Conservation (phyloP, 2,888 invertebrate species). For the Polietes domitor region DNA sequence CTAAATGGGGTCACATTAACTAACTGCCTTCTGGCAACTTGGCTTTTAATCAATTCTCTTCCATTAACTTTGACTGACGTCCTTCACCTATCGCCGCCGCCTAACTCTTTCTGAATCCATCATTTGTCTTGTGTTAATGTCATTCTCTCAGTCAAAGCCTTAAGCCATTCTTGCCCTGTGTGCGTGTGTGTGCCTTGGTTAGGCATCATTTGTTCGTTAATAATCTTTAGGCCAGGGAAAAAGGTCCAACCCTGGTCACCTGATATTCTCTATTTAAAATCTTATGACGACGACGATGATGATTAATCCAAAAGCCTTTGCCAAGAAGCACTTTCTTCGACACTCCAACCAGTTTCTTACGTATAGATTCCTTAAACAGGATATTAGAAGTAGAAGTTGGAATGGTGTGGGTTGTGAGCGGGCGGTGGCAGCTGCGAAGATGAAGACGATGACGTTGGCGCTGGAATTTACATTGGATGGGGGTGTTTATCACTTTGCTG, state of each 20-base stretch:
- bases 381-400: not conserved
- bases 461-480: slow-evolving; percentile 27
- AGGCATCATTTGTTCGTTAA: slow-evolving; percentile 56
- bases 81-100: not conserved
- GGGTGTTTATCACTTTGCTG: slow-evolving; percentile 80
- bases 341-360: not conserved
- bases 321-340: not conserved
- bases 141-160: not conserved
- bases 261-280: slow-evolving; percentile 9
- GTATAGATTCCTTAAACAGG: slow-evolving; percentile 6
- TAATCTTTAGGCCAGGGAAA: slow-evolving; percentile 71
- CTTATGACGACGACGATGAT: not conserved
- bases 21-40: not conserved
- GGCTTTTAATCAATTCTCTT: not conserved
- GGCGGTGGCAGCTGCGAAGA: not conserved
- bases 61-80: not conserved
- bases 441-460: slow-evolving; percentile 31
- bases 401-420: not conserved
- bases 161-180: not conserved
- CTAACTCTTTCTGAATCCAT: slow-evolving; percentile 2
- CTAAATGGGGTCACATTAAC: not conserved
- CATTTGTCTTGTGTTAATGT: slow-evolving; percentile 18
- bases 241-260: slow-evolving; percentile 13
- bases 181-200: slow-evolving; percentile 19
- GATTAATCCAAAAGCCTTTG: not conserved